Evolutionary conservation across 2,113 vertebrate species (phyloP).

Genomic region (Girardinichthys multiradiatus): DNA sequence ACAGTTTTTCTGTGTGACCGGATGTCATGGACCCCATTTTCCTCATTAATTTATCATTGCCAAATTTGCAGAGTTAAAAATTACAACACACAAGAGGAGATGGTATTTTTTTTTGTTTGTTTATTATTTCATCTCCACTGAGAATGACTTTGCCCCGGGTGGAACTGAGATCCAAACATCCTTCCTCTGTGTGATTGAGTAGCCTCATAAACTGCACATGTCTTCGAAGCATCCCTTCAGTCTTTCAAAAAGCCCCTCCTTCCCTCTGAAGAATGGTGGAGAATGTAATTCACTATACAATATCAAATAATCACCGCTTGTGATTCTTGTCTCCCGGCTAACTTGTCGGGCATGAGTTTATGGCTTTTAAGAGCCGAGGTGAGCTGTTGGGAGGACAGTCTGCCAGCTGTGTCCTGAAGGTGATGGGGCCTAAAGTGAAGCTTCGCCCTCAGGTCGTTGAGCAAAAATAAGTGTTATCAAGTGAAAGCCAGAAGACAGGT

Average conservation of each 20-base stretch:
- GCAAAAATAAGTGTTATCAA: slow-evolving; percentile 76
- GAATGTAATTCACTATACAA: slow-evolving; percentile 72
- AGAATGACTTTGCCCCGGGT: slow-evolving; percentile 58
- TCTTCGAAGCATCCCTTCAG: slow-evolving; percentile 48
- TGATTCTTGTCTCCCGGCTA: slow-evolving; percentile 68
- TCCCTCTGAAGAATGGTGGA: slow-evolving; percentile 37
- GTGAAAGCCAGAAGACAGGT: slow-evolving; percentile 69
- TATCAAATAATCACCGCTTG: slow-evolving; percentile 72
- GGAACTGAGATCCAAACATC: slow-evolving; percentile 44
- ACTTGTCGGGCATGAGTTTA: slow-evolving; percentile 60
- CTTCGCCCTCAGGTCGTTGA: slow-evolving; percentile 65
- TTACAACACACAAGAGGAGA: slow-evolving; percentile 21
- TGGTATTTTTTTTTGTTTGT: slow-evolving; percentile 6
- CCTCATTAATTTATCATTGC: slow-evolving; percentile 14
- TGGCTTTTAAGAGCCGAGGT: slow-evolving; percentile 63
- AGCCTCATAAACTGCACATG: slow-evolving; percentile 69
- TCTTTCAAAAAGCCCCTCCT: slow-evolving; percentile 22
- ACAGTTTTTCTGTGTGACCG: slow-evolving; percentile 10
- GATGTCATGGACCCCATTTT: slow-evolving; percentile 2
- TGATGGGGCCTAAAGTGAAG: slow-evolving; percentile 58
- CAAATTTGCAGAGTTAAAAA: slow-evolving; percentile 20
- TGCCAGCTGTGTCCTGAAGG: slow-evolving; percentile 43
- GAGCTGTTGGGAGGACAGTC: slow-evolving; percentile 40
- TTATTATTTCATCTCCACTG: slow-evolving; percentile 58
- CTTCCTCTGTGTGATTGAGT: slow-evolving; percentile 63